Base-by-base conservation (phyloP, 35 echinoderm and acorn worm species). In the Stichopus chloronotus region DNA sequence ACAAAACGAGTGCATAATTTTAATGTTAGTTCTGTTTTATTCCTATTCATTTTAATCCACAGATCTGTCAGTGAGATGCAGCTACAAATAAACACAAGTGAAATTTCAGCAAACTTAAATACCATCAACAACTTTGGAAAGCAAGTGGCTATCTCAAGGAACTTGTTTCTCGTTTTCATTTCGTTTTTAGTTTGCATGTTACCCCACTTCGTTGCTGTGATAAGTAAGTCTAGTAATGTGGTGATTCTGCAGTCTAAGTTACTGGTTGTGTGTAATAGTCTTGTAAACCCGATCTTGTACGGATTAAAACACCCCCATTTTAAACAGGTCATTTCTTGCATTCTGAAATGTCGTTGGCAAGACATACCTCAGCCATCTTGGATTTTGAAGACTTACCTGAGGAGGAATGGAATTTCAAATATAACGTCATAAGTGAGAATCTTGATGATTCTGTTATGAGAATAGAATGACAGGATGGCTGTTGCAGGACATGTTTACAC, bases 281-380 rank as follows among this genome's bases (percentile, higher is more conserved):
- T 25, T 9, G 53, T 79, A 9, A 91, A 91, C 25, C 77, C 90
- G 8, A 21, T 79, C 7, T 22, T 91, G 22, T 91, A 91, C 52
- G 90, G 71, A 43, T 11, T 91, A 63, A 91, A 78, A 23, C 71
- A 91, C 20, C 90, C 90, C 5, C 90, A 91, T 56, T 91, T 91
- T 59, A 25, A 56, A 89, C 59, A 13, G 6, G 87, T 89, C 59
- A 30, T 89, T 17, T 25, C 7, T 7, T 89, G 87, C 30, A 89
- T 89, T 52, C 71, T 89, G 71, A 23, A 43, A 21, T 53, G 87
- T 25, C 59, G 87, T 52, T 89, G 87, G 87, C 21, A 89, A 11
- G 87, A 89, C n/a, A 19, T 89, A 16, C 87, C 87, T 8, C 59
- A 89, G 87, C 59, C 59, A 30, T 89, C 87, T 71, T 72, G 30